phyloP scores from a whole-genome alignment of 2,113 vertebrate genomes.

The Cynocephalus volans region DNA sequence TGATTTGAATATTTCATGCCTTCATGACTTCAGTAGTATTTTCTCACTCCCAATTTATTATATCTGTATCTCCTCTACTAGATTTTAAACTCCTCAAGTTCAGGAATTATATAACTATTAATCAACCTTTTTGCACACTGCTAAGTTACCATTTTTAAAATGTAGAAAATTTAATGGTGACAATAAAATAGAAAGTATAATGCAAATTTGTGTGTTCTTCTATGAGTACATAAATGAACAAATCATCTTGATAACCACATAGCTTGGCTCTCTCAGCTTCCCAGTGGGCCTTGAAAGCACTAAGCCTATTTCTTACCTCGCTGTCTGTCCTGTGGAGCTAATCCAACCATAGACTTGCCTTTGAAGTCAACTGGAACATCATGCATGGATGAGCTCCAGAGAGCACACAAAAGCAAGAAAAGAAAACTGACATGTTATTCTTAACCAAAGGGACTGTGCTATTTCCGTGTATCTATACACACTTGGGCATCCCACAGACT shows the following conservation, averaged over 20 bases:
- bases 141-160: conserved; percentile 1
- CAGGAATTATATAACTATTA: neutral
- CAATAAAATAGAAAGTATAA: conserved; percentile 44
- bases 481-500: conserved; percentile 74
- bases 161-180: conserved; percentile 22
- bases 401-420: conserved; percentile 77
- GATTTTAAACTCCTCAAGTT: neutral
- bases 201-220: conserved; percentile 34
- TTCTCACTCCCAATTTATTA: conserved; percentile 9
- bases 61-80: neutral
- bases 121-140: neutral
- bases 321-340: conserved; percentile 73
- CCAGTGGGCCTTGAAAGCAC: conserved; percentile 57
- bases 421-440: conserved; percentile 76
- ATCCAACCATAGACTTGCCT: conserved; percentile 80
- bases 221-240: conserved; percentile 22
- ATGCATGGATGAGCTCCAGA: conserved; percentile 81
- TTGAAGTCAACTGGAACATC: conserved; percentile 84
- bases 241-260: conserved; percentile 26
- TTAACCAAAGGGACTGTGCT: conserved; percentile 75
- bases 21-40: neutral
- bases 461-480: conserved; percentile 61
- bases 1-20: neutral
- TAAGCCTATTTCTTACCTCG: conserved; percentile 71
- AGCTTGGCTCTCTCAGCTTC: conserved; percentile 28